Evolutionary conservation across 2,797 vertebrate genomes (phyloP).

Genomic region (Dryobates pubescens): DNA sequence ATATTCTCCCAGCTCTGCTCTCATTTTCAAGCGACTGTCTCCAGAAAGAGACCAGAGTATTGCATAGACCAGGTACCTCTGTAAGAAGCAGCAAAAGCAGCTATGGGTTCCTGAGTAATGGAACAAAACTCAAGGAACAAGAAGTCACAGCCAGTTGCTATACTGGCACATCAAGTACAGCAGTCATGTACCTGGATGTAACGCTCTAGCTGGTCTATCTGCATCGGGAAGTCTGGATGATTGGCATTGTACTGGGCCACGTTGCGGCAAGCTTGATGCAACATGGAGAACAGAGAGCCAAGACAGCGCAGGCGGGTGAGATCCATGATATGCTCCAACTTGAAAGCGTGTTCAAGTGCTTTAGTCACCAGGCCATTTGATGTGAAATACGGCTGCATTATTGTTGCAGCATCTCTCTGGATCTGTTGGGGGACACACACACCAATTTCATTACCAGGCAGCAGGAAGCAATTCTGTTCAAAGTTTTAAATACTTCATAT

Average conservation of each 20-base stretch:
- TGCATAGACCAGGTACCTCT: slow-evolving; percentile 96
- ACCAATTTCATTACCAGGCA: background rate
- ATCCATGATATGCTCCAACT: slow-evolving; percentile 99
- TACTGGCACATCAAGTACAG: background rate
- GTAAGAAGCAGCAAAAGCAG: background rate
- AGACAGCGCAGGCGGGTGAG: slow-evolving; percentile 95
- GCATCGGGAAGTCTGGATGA: slow-evolving; percentile 98
- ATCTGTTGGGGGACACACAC: slow-evolving; percentile 82
- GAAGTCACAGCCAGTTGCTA: background rate
- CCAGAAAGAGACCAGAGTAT: slow-evolving; percentile 99
- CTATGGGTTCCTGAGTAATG: background rate
- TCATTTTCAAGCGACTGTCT: slow-evolving; percentile 96
- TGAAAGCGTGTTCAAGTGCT: slow-evolving; percentile 94
- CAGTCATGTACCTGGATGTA: slow-evolving; percentile 90
- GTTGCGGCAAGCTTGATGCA: slow-evolving; percentile 97
- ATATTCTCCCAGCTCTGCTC: slow-evolving; percentile 96
- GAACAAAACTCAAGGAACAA: background rate
- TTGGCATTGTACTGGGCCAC: slow-evolving; percentile 97
- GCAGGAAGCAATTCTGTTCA: background rate
- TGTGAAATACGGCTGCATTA: slow-evolving; percentile 97
- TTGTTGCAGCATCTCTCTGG: slow-evolving; percentile 89
- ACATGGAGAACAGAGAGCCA: slow-evolving; percentile 96
- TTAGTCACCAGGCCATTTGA: slow-evolving; percentile 96
- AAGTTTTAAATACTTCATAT: background rate
- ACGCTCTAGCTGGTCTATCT: slow-evolving; percentile 93